Evolutionary conservation across 2,113 vertebrate genomes (phyloP).

Genomic region (Onychostoma macrolepis): DNA sequence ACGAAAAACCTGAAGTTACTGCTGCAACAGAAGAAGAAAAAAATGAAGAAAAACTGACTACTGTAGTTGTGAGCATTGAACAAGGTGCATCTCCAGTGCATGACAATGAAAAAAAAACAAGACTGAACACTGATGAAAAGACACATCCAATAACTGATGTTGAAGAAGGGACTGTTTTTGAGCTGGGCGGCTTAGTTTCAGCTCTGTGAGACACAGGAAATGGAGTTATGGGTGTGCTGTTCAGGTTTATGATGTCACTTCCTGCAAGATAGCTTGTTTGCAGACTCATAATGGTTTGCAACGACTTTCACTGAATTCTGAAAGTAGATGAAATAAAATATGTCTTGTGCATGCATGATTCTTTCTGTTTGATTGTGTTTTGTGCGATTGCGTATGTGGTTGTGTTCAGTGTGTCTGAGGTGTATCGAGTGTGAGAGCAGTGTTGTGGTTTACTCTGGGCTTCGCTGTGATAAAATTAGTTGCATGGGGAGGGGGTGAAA

Average conservation of each 20-base stretch:
- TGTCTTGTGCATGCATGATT: not conserved
- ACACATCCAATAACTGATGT: not conserved
- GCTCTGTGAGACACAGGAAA: not conserved
- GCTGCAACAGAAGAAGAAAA: not conserved
- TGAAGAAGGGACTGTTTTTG: not conserved
- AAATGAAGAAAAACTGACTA: not conserved
- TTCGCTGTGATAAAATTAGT: not conserved
- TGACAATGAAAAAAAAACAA: not conserved
- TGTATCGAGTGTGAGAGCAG: not conserved
- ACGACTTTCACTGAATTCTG: not conserved
- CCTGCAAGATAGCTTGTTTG: constrained; percentile 10
- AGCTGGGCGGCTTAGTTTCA: not conserved
- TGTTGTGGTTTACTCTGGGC: not conserved
- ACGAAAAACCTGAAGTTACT: not conserved
- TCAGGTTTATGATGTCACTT: not conserved
- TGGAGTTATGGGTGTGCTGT: not conserved
- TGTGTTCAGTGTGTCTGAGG: not conserved
- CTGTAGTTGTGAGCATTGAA: not conserved
- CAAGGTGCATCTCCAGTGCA: not conserved
- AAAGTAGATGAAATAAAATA: not conserved
- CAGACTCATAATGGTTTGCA: not conserved
- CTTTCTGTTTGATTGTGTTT: not conserved
- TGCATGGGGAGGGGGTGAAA: not conserved
- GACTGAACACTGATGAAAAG: not conserved
- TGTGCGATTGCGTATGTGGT: not conserved